Evolutionary conservation across 2,797 vertebrate genomes (phyloP).

Genomic region (Semotilus atromaculatus): DNA sequence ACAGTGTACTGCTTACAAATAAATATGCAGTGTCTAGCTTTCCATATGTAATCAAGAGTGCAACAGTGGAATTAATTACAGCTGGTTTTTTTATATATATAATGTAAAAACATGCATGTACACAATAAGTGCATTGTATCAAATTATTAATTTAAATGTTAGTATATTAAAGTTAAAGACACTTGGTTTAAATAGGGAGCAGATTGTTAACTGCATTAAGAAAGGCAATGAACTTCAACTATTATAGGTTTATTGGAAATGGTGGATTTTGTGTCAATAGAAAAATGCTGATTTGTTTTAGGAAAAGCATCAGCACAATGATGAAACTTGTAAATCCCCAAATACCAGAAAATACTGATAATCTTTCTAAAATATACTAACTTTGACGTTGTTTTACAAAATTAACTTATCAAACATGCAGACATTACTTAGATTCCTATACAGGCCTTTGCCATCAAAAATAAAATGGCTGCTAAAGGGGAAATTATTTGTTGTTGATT

Average conservation of each 20-base stretch:
- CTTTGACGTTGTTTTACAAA: background rate
- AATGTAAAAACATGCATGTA: background rate
- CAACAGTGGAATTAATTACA: background rate
- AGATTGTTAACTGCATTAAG: no score
- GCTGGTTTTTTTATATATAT: background rate
- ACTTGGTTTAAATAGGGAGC: no score
- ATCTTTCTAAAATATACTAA: background rate
- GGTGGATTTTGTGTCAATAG: no score
- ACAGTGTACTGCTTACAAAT: background rate
- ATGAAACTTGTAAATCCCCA: background rate
- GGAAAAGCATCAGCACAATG: no score
- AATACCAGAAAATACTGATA: background rate
- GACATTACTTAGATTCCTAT: background rate
- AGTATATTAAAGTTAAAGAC: no score
- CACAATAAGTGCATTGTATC: background rate
- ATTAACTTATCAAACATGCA: background rate
- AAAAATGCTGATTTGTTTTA: no score
- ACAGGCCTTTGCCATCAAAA: background rate
- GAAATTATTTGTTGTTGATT: background rate
- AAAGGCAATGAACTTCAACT: no score
- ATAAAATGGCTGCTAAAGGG: background rate
- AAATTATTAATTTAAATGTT: no score
- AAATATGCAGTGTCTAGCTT: background rate
- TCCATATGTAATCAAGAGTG: background rate
- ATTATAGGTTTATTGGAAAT: no score